Base-by-base conservation (phyloP, 2,888 invertebrate species). In the Ochropleura leucogaster region DNA sequence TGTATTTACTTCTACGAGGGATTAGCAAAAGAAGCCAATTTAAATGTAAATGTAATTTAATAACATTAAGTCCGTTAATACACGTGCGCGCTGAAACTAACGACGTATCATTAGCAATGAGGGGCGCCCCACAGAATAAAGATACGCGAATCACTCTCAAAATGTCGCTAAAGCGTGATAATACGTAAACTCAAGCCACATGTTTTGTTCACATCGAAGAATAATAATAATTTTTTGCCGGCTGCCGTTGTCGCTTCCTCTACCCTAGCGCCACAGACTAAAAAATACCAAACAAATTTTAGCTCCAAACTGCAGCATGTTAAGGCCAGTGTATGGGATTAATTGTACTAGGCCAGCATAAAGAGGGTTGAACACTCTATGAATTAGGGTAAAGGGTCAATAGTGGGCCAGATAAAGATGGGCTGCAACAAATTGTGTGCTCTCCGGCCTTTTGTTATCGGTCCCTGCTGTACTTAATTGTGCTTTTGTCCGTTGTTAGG, bases 371-470 rank as follows among this genome's bases (percentile, higher is more conserved):
- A 89, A 89, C 89, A 87, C 86, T 91, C 91, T 91, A 91, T 93
- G 93, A 94, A 95, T 95, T 96, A 94, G 95, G 95, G 95, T 95
- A 95, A 96, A 96, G 94, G 96, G 96, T 96, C 96, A 96, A 94
- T 94, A 95, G 94, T 95, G 91, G 92, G 91, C 91, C 93, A 93
- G 93, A 95, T 95, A 95, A 95, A 96, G 95, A 95, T 94, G 94
- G 92, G 94, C 95, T 96, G 96, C 95, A 96, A 95, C 96, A 96
- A 96, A 96, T 96, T 95, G 95, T 94, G 92, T 90, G 92, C 94
- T 93, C 94, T 92, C 92, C 90, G 91, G 92, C 93, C 95, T 93
- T 92, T 96, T 95, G 95, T 96, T 95, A 95, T 92, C 93, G 92
- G 92, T 89, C 95, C 94, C 94, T 90, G 92, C 94, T 96, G 96